Evolutionary conservation across 2,888 invertebrate species (phyloP), one percentile per base, ranked within the genome.

Genomic region (Epinotia brunnichana): DNA sequence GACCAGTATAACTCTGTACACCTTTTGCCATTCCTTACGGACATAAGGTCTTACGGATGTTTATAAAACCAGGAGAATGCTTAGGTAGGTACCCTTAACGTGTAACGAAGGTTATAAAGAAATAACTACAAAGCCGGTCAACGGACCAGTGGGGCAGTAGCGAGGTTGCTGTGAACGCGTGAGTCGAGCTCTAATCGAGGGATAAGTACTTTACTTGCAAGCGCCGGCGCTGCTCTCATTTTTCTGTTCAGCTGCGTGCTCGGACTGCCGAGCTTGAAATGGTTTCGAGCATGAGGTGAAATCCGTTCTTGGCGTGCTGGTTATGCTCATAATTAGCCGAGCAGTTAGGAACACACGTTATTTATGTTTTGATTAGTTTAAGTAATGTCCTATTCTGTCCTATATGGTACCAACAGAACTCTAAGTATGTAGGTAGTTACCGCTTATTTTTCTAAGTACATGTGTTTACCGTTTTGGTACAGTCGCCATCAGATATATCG

Each of bases 101-200:
- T 15, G 4, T 4, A 15, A 15, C 15, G 15, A 13, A 15, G 13
- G 4, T 0, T 44, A 44, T 48, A n/a, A 2, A 48, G 48, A 48
- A n/a, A 41, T 21, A 29, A n/a, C 54, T 15, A 44, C 17, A 10
- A 48, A 19, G 48, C 35, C 53, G 70, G 70, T 48, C 64, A 70
- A 24, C 51, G 39, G 64, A 15, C 35, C 51, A 64, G 57, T 57
- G 15, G 56, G n/a, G 35, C 17, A 59, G 59, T 19, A 39, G 17
- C 5, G 13, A 59, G 9, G 17, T 60, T 39, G 7, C 39, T 21
- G 17, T 5, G 2, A 19, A 39, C 48, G 51, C 63, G 64, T 70
- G 63, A 51, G 51, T 15, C 13, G 70, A 35, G 48, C 35, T n/a
- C 63, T 51, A 64, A 70, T 51, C 56, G 57, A 15, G 17, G 35